Percentiles rank a stretch among this genome's conserved stretches.
phyloP scores from a whole-genome alignment of 2,113 vertebrate species.

The rat (Rattus norvegicus) region DNA sequence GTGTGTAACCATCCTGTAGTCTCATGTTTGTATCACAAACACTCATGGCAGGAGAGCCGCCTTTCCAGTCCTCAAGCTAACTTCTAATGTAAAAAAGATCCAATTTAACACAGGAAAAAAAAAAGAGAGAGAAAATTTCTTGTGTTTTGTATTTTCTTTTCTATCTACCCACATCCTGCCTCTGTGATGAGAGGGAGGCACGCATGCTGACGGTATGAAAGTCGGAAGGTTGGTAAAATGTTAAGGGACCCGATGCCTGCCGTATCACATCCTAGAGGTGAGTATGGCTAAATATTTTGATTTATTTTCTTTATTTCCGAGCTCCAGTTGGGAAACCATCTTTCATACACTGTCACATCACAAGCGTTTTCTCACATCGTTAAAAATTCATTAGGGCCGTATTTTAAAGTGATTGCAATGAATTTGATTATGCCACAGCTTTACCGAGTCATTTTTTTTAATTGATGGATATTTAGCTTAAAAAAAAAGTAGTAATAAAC shows the following conservation, averaged over 20 bases:
- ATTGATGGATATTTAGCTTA: slow-evolving; percentile 40
- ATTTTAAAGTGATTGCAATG: slow-evolving; percentile 48
- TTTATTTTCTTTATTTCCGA: slow-evolving; percentile 42
- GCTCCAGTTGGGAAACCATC: slow-evolving; percentile 2
- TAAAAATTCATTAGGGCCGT: slow-evolving; percentile 59
- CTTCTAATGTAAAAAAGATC: slow-evolving; percentile 22
- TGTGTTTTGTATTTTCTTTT: neutral
- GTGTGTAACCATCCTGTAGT: neutral
- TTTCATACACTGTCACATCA: neutral
- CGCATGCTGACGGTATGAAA: neutral
- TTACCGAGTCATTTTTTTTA: slow-evolving; percentile 47
- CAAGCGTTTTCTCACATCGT: slow-evolving; percentile 14
- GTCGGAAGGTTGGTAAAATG: neutral
- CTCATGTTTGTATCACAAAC: neutral
- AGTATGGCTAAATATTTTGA: neutral
- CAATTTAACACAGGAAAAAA: slow-evolving; percentile 7
- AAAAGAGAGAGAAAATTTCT: neutral
- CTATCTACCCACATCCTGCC: no score
- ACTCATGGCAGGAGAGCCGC: no score
- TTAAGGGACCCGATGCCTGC: neutral
- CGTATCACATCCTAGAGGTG: neutral
- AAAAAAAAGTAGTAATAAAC: neutral
- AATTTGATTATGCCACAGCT: neutral
- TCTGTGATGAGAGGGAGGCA: neutral
- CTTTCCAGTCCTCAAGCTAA: neutral